These are phyloP conservation scores for Papilio machaon DNA, from an alignment of 1,140 invertebrate species.

Conservation along the genomic window DNA sequence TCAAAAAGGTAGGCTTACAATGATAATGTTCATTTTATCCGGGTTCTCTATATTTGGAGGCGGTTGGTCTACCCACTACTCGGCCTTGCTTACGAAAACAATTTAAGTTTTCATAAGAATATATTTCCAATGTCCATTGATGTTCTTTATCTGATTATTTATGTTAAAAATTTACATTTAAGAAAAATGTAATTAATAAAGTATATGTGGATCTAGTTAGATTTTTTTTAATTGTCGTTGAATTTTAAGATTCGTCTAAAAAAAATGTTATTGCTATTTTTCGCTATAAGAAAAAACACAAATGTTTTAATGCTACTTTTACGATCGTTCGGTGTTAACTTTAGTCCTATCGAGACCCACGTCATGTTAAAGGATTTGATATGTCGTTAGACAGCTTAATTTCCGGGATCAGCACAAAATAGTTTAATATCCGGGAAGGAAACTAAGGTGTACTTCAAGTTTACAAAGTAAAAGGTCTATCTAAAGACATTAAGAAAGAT, in stretches of 20 bases:
- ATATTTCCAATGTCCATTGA: neutral
- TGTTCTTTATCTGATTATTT: neutral
- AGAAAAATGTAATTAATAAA: too few relatives aligned
- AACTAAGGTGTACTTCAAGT: constrained; percentile 37
- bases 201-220: too few relatives aligned
- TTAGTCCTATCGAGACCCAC: constrained; percentile 22
- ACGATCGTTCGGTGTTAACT: neutral
- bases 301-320: neutral
- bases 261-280: neutral
- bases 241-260: neutral
- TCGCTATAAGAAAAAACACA: neutral
- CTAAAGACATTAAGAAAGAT: constrained; percentile 10
- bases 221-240: too few relatives aligned
- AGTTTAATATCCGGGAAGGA: constrained; percentile 39
- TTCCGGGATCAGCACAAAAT: constrained; percentile 35
- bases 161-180: too few relatives aligned
- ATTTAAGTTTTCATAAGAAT: neutral
- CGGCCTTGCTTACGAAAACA: neutral
- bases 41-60: constrained; percentile 6
- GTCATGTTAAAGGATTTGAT: constrained; percentile 34
- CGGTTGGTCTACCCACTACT: neutral
- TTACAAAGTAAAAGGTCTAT: constrained; percentile 33
- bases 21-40: neutral
- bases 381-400: constrained; percentile 35
- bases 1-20: neutral